Conservation (phyloP, 2,113 vertebrate genomes). For the Ivindomyrus marchei region DNA sequence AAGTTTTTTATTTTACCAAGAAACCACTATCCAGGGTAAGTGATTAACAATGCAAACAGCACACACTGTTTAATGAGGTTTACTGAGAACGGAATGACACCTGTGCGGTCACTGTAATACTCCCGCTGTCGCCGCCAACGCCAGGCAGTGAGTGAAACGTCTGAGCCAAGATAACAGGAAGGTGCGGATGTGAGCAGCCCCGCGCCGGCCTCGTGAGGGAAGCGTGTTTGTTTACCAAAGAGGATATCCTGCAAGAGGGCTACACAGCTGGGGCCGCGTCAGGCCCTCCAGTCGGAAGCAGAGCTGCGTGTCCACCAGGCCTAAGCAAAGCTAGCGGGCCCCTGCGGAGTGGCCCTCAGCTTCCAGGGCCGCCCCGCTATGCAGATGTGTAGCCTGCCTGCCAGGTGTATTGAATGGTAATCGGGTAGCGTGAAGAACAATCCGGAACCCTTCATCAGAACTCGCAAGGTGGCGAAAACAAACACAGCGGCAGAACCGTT, state of each 20-base stretch:
- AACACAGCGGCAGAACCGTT: background rate
- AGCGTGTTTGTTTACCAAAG: background rate
- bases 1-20: background rate
- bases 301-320: background rate
- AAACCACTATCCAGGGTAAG: background rate
- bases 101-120: background rate
- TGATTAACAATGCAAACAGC: background rate
- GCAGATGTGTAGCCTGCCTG: background rate
- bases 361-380: background rate
- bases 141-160: background rate
- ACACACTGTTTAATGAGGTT: background rate
- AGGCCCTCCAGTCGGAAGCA: background rate
- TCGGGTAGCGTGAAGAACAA: background rate
- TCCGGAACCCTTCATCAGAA: background rate
- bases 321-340: background rate
- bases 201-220: background rate
- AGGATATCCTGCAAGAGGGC: background rate
- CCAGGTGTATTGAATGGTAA: background rate
- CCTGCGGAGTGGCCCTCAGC: background rate
- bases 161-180: background rate
- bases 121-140: background rate
- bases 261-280: background rate
- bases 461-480: background rate
- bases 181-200: background rate
- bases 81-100: background rate